phyloP scores from a whole-genome alignment of 2,888 invertebrate species.

The Chrysomela aeneicollis region DNA sequence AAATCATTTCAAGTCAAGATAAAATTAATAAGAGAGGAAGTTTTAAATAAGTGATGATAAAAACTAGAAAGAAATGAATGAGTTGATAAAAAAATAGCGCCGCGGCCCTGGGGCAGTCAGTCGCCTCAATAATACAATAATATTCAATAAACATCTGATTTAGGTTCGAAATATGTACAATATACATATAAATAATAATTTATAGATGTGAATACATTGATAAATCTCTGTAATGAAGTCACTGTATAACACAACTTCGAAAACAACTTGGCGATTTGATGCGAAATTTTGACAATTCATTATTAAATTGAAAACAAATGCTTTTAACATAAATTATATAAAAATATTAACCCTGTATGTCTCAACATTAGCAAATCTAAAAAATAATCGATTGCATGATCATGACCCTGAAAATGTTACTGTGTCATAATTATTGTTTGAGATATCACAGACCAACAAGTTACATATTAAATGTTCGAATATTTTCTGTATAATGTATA shows the following conservation, averaged over 20 bases:
- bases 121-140: constrained; percentile 49
- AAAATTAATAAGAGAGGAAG: constrained; percentile 30
- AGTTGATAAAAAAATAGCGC: constrained; percentile 43
- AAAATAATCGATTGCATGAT: too few species aligned
- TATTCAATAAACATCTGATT: constrained; percentile 51
- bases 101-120: constrained; percentile 51
- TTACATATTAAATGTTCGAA: too few species aligned
- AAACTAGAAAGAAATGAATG: constrained; percentile 30
- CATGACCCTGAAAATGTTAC: too few species aligned
- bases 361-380: too few species aligned
- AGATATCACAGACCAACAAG: too few species aligned
- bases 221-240: constrained; percentile 39
- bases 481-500: too few species aligned
- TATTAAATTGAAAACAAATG: too few species aligned
- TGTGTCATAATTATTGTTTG: too few species aligned
- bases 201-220: constrained; percentile 53
- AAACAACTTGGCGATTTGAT: too few species aligned
- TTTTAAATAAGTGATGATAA: constrained; percentile 29
- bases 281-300: too few species aligned
- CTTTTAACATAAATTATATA: too few species aligned
- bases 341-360: too few species aligned
- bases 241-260: constrained; percentile 29
- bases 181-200: constrained; percentile 57
- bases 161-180: constrained; percentile 59
- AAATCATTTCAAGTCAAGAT: constrained; percentile 22